Conservation (phyloP, 2,113 vertebrate species). For the Ctenodactylus gundi region DNA sequence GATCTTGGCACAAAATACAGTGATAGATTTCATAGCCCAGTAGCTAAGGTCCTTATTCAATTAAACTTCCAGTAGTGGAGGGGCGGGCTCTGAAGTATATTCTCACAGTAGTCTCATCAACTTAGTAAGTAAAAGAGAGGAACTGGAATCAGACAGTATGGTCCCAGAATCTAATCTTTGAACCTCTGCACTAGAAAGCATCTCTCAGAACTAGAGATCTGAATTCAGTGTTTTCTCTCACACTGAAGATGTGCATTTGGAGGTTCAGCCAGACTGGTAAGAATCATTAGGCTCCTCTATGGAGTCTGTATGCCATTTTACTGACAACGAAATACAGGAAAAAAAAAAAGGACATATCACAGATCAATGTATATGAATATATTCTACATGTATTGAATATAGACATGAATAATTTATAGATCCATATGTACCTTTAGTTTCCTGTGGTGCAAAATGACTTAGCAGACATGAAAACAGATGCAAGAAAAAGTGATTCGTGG, state of each 20-base stretch:
- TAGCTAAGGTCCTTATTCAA: background rate
- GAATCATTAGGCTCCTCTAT: background rate
- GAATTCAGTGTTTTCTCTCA: background rate
- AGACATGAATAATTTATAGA: constrained; percentile 47
- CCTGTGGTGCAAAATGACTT: constrained; percentile 48
- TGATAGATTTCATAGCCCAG: background rate
- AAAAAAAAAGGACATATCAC: background rate
- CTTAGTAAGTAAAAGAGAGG: background rate
- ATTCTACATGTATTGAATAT: constrained; percentile 27
- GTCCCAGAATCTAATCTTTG: background rate
- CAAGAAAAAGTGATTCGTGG: constrained; percentile 40
- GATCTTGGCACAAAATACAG: background rate
- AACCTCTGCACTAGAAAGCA: background rate
- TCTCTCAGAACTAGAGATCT: background rate
- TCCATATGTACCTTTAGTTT: constrained; percentile 54
- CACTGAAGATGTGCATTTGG: background rate
- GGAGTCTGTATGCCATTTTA: background rate
- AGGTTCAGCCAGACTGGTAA: background rate
- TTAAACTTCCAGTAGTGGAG: background rate
- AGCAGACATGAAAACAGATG: constrained; percentile 56
- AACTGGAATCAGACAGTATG: constrained; percentile 8
- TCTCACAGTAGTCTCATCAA: background rate
- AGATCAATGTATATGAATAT: constrained; percentile 47
- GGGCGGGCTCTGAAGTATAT: background rate
- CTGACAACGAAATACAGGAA: background rate